These are phyloP conservation scores for Cyphomyrus plagiostoma DNA, from an alignment of 2,113 vertebrate genomes.

Conservation along the genomic window DNA sequence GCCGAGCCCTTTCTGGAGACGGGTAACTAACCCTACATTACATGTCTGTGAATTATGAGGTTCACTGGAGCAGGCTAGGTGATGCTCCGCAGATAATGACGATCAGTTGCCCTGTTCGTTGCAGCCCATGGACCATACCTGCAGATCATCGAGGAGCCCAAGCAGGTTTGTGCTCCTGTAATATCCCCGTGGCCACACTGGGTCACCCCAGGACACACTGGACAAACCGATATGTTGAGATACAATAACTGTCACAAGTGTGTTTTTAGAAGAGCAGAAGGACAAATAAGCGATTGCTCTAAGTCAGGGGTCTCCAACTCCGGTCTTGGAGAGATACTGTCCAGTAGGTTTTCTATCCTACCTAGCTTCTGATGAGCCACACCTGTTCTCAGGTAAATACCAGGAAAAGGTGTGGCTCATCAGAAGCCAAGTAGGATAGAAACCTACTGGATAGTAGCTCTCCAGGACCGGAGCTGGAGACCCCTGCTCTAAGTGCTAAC, in stretches of 20 bases:
- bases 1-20: conserved; percentile 61
- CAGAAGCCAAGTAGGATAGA: too few relatives aligned
- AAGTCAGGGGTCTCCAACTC: not conserved
- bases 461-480: too few relatives aligned
- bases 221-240: not conserved
- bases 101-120: conserved; percentile 26
- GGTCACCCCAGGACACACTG: not conserved
- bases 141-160: conserved; percentile 90
- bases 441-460: too few relatives aligned
- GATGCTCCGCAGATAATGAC: not conserved
- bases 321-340: too few relatives aligned
- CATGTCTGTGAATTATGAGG: not conserved
- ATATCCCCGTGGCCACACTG: not conserved
- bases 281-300: not conserved
- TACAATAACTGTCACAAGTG: not conserved
- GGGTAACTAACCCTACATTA: conserved; percentile 36
- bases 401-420: too few relatives aligned
- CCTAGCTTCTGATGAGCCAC: too few relatives aligned
- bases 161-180: conserved; percentile 69
- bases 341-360: too few relatives aligned
- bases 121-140: conserved; percentile 83
- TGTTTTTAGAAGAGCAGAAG: not conserved
- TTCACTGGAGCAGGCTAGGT: not conserved
- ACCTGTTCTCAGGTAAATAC: too few relatives aligned
- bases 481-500: not conserved